A percentile compares a stretch with the other conserved stretches of the same genome.
These are phyloP conservation scores for Melolontha melolontha DNA, from an alignment of 2,888 invertebrate genomes.

Conservation along the genomic window DNA sequence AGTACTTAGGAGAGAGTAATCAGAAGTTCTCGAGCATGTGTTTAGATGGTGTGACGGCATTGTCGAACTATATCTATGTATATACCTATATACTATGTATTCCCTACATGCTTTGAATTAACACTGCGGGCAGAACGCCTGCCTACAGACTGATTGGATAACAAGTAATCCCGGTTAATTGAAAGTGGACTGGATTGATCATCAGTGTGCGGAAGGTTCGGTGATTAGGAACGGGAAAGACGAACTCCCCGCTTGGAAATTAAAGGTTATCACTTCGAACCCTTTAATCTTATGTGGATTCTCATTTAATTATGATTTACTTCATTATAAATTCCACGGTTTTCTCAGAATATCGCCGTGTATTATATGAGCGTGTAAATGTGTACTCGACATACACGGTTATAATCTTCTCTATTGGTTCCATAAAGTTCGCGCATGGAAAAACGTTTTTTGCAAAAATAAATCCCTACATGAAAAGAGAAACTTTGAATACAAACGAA, in stretches of 20 bases:
- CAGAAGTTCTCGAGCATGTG: conserved; percentile 45
- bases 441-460: no score
- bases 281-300: conserved; percentile 46
- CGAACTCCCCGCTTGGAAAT: conserved; percentile 36
- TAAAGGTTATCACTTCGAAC: conserved; percentile 47
- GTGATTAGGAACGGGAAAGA: background rate
- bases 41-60: conserved; percentile 12
- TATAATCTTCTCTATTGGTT: no score
- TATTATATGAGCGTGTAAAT: no score
- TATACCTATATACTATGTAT: conserved; percentile 48
- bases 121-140: conserved; percentile 56
- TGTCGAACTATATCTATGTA: no score
- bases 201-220: conserved; percentile 46
- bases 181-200: conserved; percentile 64
- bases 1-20: conserved; percentile 38
- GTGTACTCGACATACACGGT: no score
- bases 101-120: conserved; percentile 57
- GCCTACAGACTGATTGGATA: conserved; percentile 62
- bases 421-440: no score
- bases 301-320: conserved; percentile 42
- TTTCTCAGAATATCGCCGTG: background rate
- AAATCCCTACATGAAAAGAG: no score
- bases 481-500: no score
- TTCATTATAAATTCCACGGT: conserved; percentile 24
- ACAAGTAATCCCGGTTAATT: conserved; percentile 65